Evolutionary conservation across 2,113 vertebrate species (phyloP).

Genomic region (Gopherus evgoodei): DNA sequence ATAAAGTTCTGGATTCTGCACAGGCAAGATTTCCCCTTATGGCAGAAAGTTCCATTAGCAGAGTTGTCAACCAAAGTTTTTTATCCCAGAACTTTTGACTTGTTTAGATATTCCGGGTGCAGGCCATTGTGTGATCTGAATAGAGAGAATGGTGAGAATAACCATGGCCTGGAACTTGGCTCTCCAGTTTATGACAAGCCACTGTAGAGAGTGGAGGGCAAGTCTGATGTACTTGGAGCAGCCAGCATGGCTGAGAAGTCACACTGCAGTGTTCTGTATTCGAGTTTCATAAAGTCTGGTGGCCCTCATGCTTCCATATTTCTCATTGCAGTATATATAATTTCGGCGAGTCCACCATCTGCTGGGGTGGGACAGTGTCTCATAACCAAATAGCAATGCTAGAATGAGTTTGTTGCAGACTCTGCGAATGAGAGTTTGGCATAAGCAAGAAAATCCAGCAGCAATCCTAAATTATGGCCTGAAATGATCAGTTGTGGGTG

Average conservation of each 20-base stretch:
- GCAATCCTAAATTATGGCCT: not conserved
- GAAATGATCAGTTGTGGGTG: not conserved
- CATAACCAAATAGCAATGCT: not conserved
- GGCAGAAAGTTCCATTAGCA: not conserved
- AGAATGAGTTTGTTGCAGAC: not conserved
- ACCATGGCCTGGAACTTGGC: not conserved
- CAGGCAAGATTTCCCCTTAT: not conserved
- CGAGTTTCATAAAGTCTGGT: not conserved
- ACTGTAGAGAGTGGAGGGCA: not conserved
- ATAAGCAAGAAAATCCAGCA: not conserved
- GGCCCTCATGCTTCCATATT: rapidly evolving
- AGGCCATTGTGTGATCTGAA: not conserved
- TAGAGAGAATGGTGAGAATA: not conserved
- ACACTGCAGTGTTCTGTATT: not conserved
- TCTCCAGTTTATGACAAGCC: not conserved
- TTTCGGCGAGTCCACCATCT: not conserved
- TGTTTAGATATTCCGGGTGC: not conserved
- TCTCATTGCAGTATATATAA: not conserved
- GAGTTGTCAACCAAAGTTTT: not conserved
- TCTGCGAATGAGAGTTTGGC: not conserved
- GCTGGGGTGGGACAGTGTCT: rapidly evolving
- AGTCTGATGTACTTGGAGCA: not conserved
- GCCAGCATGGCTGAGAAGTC: not conserved
- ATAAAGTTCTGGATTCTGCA: not conserved
- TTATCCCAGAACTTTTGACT: not conserved